phyloP scores from a whole-genome alignment of 2,113 vertebrate species.

The Synodontis membranacea region DNA sequence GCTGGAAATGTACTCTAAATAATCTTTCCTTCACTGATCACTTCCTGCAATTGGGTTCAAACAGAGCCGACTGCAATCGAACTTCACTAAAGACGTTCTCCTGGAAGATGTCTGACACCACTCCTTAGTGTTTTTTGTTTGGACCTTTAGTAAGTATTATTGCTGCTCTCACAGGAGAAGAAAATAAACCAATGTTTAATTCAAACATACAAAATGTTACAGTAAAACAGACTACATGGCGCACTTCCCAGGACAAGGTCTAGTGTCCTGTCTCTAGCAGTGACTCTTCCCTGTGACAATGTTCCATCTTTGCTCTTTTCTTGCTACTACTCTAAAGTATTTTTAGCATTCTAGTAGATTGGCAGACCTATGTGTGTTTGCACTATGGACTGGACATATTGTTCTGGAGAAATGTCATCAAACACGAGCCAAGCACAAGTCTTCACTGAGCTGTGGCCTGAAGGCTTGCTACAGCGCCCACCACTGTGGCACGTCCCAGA shows the following conservation, averaged over 20 bases:
- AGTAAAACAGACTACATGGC: background rate
- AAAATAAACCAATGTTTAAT: background rate
- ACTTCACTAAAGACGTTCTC: background rate
- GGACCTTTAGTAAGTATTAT: background rate
- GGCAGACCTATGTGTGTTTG: constrained; percentile 15
- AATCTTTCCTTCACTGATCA: background rate
- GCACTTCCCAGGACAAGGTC: background rate
- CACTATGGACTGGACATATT: constrained; percentile 42
- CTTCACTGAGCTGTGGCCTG: constrained; percentile 66
- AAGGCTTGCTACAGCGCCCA: constrained; percentile 71
- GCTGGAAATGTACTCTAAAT: background rate
- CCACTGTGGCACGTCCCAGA: constrained; percentile 71
- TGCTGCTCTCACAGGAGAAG: background rate
- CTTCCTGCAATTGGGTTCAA: background rate
- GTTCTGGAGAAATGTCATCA: constrained; percentile 53
- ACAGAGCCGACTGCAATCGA: background rate
- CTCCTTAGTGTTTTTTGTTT: background rate
- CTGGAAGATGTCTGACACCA: background rate
- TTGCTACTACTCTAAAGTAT: background rate
- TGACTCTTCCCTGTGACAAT: background rate
- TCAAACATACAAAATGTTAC: background rate
- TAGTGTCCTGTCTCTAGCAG: background rate
- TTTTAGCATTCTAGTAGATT: constrained; percentile 25
- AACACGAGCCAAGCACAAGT: constrained; percentile 59
- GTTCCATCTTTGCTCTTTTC: background rate